A percentile compares a stretch with the other conserved stretches of the same genome.
Evolutionary conservation across 2,888 invertebrate genomes (phyloP).

Genomic region (Drosophila suboccidentalis): DNA sequence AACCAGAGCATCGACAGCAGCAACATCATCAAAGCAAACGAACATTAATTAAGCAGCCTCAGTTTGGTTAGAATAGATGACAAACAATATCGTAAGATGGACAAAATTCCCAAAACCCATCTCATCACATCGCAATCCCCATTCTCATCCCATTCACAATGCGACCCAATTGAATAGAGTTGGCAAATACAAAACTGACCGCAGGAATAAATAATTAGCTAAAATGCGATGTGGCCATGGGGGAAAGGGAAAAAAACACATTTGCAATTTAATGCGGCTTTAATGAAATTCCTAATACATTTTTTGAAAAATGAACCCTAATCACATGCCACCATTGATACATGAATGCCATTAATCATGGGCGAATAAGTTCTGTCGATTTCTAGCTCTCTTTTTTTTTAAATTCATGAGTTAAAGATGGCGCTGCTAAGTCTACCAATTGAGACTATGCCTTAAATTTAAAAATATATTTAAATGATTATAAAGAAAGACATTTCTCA

Average conservation of each 20-base stretch:
- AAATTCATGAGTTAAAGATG: constrained; percentile 12
- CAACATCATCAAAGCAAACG: constrained; percentile 65
- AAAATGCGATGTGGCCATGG: constrained; percentile 3
- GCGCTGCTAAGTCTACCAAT: neutral
- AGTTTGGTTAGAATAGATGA: constrained; percentile 45
- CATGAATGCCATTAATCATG: constrained; percentile 33
- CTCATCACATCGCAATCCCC: neutral
- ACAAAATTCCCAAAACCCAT: neutral
- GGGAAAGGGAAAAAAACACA: constrained; percentile 2
- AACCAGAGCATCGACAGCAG: constrained; percentile 4
- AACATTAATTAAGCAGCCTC: constrained; percentile 76
- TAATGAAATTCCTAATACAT: constrained; percentile 33
- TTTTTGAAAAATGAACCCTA: constrained; percentile 12
- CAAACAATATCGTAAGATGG: constrained; percentile 56
- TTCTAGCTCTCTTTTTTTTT: constrained; percentile 2
- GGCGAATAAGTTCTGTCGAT: constrained; percentile 6
- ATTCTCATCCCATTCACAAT: constrained; percentile 20
- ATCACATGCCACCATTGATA: constrained; percentile 17
- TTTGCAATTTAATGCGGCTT: constrained; percentile 34
- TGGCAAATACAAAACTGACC: constrained; percentile 21
- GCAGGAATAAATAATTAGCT: constrained; percentile 29
- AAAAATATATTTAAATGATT: constrained; percentile 5
- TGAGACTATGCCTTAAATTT: neutral
- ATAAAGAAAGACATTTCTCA: neutral
- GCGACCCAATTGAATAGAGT: constrained; percentile 37